phyloP scores from a whole-genome alignment of 2,113 vertebrate genomes.

The Gadus chalcogrammus region DNA sequence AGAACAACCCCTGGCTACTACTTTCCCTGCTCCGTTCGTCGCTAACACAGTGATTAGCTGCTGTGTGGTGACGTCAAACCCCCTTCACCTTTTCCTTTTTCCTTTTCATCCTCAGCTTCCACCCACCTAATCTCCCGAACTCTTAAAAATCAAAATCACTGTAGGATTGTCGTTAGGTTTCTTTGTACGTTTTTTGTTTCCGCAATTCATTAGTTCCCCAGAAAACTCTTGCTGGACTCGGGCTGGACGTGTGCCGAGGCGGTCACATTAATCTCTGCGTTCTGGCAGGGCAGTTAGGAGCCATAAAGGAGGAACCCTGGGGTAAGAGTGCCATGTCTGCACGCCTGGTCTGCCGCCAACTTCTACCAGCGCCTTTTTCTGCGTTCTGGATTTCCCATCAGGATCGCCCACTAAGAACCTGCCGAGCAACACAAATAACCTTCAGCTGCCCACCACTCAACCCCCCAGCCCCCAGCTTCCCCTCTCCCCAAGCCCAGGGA shows the following conservation, averaged over 20 bases:
- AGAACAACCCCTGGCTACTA: not conserved
- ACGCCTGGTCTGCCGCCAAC: constrained; percentile 29
- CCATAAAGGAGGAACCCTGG: constrained; percentile 25
- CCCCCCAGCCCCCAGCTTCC: not conserved
- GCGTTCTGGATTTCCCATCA: constrained; percentile 59
- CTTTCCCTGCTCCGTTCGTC: not conserved
- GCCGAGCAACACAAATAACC: not conserved
- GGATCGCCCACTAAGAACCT: constrained; percentile 48
- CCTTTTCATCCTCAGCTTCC: not conserved
- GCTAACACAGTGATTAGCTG: not conserved
- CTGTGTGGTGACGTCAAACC: not conserved
- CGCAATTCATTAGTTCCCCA: not conserved
- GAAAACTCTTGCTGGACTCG: not conserved
- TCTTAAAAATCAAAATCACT: too few relatives aligned
- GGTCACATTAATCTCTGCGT: constrained; percentile 5
- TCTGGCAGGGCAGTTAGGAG: not conserved
- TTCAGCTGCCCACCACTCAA: not conserved
- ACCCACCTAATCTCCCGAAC: not conserved
- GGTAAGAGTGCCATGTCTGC: constrained; percentile 27
- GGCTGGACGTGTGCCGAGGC: not conserved
- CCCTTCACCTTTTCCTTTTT: not conserved
- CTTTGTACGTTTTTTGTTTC: not conserved
- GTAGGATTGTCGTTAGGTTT: too few relatives aligned
- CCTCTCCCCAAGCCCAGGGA: not conserved
- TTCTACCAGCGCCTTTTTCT: constrained; percentile 21